Evolutionary conservation across 2,113 vertebrate genomes (phyloP), one percentile per base, ranked within the genome.

Genomic region (Calyptommatus sinebrachiatus): DNA sequence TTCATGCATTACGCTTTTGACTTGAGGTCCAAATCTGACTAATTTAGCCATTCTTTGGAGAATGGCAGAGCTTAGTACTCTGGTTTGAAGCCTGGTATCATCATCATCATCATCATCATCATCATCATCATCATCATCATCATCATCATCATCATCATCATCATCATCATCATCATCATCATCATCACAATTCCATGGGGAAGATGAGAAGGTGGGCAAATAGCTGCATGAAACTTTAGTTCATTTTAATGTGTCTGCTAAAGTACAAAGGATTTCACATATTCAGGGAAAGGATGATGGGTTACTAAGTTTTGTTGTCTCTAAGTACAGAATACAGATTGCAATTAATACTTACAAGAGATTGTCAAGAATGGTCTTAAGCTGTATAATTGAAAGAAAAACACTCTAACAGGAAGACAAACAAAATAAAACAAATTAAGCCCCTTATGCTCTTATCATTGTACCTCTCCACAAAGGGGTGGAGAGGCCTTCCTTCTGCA

Each of bases 1-100:
- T 80, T 76, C 57, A 76, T 63, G 79, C 57, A 41, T 79, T 71
- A 41, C 24, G 67, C 4, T 46, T 77, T 81, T 62, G n/a, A 67
- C 72, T 63, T 82, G 77, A 2, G 6, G 46, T 71, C 71, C 65
- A 1, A 35, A 3, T 28, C 77, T 76, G 80, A 71, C 46, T 41
- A 79, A 45, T 67, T 83, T 60, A 78, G 71, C 0, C 0, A 28
- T 68, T 71, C 21, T 72, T 78, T 80, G 31, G 7, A 63, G 72
- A 50, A 7, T 0, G 0, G 71, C 60, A 45, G 21, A 71, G 9
- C 31, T 60, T 50, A 63, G 35, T 45, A 18, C 2, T 35, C 60
- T 50, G 50, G n/a, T 21, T 65, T 48, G 18, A 11, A 63, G 26
- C 7, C 41, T 16, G 5, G 35, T 8, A 24, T 21, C 35, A 41